These are phyloP conservation scores for Phasia obesa DNA, from an alignment of 2,888 invertebrate genomes.

Conservation along the genomic window DNA sequence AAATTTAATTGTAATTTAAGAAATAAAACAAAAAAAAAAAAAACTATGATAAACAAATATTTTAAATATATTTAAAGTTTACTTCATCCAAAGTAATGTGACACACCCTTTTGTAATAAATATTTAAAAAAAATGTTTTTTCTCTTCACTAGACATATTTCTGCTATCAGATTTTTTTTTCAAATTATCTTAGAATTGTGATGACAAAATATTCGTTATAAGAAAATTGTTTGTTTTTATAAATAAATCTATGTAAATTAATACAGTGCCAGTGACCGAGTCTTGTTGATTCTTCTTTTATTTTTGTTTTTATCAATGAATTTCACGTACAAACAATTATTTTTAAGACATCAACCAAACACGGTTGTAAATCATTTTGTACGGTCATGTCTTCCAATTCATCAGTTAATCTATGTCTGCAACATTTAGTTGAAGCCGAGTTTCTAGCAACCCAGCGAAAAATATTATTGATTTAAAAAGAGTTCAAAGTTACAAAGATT, in stretches of 20 bases:
- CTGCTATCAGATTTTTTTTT: conserved; percentile 8
- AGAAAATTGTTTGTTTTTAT: conserved; percentile 21
- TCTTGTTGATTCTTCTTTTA: neutral
- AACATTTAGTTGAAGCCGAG: neutral
- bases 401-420: neutral
- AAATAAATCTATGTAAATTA: conserved; percentile 31
- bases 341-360: conserved; percentile 40
- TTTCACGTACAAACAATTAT: conserved; percentile 66
- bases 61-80: neutral
- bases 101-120: conserved; percentile 17
- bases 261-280: conserved; percentile 14
- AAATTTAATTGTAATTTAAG: no score
- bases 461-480: no score
- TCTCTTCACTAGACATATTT: neutral
- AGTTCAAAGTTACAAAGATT: no score
- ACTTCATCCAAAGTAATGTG: neutral
- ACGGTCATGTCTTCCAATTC: conserved; percentile 32
- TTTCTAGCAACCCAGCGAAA: neutral
- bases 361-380: conserved; percentile 50
- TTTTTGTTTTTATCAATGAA: conserved; percentile 47
- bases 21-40: no score
- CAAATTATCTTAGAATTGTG: neutral
- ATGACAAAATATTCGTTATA: conserved; percentile 29
- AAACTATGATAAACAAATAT: neutral
- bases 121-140: neutral